Base-by-base conservation (phyloP, 2,888 invertebrate genomes). In the Eurytoma californica region DNA sequence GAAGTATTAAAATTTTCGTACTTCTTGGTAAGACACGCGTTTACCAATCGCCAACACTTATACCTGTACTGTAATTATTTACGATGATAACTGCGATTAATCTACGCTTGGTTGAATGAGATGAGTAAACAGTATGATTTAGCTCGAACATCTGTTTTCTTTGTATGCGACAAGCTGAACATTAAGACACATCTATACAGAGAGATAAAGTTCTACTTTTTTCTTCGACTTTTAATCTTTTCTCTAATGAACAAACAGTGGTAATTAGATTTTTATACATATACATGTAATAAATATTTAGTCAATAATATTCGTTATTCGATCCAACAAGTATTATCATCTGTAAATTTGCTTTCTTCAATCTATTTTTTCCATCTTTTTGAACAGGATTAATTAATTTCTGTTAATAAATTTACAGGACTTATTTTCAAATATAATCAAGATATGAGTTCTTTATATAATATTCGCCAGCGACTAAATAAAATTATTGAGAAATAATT, bases 161-260 rank as follows among this genome's bases (percentile, higher is more conserved):
- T 20, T 51, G 18, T 55, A 61, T 68, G 55, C 24, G 28, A 57
- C 81, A 86, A 86, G 86, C 86, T 84, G 86, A 86, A 87, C 86
- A 88, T 87, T 87, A 86, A 88, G 85, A 88, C 86, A 88, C 87
- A 84, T 85, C 85, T 87, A 88, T 86, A 87, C 85, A 85, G 86
- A 85, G 86, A 86, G 85, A 87, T 86, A 86, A 84, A 88, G 84
- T 84, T 84, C 82, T 84, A 69, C 67, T 79, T 69, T 77, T 81
- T 79, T 75, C 63, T 63, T 80, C 78, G 63, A 74, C 79, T 82
- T 72, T 84, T 79, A 85, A 85, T 84, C 83, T 75, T 86, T 86
- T 83, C 83, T 79, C 86, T 87, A 88, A 87, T 86, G 88, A 88
- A 86, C 86, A 86, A 89, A 89, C 87, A 88, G 86, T 87, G 83